Conservation (phyloP, 1,140 invertebrate genomes). For the Plutomurus gul region DNA sequence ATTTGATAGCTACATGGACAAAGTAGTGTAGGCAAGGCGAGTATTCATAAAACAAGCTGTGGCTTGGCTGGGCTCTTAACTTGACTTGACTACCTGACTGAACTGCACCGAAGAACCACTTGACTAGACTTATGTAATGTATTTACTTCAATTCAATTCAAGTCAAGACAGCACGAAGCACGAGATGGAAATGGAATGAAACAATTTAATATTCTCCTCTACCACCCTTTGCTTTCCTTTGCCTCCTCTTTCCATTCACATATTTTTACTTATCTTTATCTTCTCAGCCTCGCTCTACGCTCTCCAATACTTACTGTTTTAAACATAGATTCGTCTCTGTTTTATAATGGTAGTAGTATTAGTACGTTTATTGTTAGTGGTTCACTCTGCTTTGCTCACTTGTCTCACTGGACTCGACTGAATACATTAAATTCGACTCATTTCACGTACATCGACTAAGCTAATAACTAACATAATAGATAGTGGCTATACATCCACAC, state of each 20-base stretch:
- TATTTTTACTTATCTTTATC: constrained; percentile 26
- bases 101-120: neutral
- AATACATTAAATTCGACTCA: too few species aligned
- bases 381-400: neutral
- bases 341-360: neutral
- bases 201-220: constrained; percentile 19
- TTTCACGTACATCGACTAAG: neutral
- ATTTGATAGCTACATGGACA: constrained; percentile 6
- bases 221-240: neutral
- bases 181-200: constrained; percentile 28
- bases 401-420: neutral
- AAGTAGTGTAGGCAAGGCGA: neutral
- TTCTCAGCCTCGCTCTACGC: neutral
- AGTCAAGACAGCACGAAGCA: constrained; percentile 22
- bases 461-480: neutral
- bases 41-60: neutral
- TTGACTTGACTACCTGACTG: neutral
- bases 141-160: neutral
- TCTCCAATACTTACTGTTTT: constrained; percentile 14
- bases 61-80: neutral
- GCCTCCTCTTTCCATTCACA: constrained; percentile 22
- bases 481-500: neutral
- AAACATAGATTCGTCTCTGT: neutral
- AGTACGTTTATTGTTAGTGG: neutral
- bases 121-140: neutral